Evolutionary conservation across 2,888 invertebrate genomes (phyloP), one percentile per base, ranked within the genome.

Genomic region (Aquatica leii): DNA sequence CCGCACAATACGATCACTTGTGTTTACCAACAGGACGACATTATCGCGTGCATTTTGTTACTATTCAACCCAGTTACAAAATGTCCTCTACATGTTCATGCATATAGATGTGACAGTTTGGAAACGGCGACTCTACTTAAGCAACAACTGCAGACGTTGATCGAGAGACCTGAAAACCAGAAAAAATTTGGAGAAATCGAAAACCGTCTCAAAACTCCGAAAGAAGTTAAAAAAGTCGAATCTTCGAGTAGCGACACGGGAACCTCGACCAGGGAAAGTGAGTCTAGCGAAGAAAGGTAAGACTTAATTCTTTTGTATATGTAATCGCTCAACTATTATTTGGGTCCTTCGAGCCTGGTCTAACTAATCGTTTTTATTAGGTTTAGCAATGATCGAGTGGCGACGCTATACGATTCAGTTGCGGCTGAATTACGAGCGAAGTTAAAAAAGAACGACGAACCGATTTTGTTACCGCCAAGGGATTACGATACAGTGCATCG

Each of bases 31-130:
- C 91, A 93, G 62, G 94, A 93, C 58, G 98, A 98, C 78, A 90
- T 97, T 41, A 97, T 98, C 46, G 95, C 96, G 1, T 95, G 95
- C 73, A 95, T 98, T 59, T 86, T 97, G 69, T 85, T 98, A 49
- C 88, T 98, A 0, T 96, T 94, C 80, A 98, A 98, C 83, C 97
- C 97, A 0, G 90, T 94, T 59, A 97, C 97, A 6, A 92, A 94
- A 71, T 95, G 95, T 78, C 97, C 97, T 0, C 90, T 98, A 20
- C 97, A 98, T 78, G 95, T 97, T 1, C 98, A 98, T 80, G 97
- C 95, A 56, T 98, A 88, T 79, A 88, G 97, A 82, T 97, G 95
- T 80, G 98, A 98, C 81, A 95, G 95, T 8, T 90, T 95, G 69
- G 93, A 95, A 78, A 98, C 97, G 15, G 97, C 98, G 0, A 88